Evolutionary conservation across 2,888 invertebrate genomes (phyloP).

Genomic region (Mythimna albipuncta): DNA sequence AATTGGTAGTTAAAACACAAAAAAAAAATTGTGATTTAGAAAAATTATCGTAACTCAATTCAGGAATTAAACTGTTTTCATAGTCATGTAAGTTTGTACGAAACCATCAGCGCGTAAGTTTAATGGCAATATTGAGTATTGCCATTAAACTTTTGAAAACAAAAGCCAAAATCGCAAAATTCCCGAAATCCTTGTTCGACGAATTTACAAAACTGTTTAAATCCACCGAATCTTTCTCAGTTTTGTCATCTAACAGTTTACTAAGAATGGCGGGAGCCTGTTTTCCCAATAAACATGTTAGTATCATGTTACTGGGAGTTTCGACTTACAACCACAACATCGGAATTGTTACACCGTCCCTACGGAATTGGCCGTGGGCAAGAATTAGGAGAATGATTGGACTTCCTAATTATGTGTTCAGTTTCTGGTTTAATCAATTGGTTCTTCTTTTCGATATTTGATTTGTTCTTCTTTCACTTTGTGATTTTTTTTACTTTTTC

Average conservation of each 20-base stretch:
- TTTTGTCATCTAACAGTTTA: slow-evolving; percentile 53
- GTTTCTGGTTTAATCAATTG: slow-evolving; percentile 27
- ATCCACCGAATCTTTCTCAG: slow-evolving; percentile 29
- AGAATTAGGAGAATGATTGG: slow-evolving; percentile 6
- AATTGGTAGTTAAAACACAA: too few relatives aligned
- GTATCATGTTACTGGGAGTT: slow-evolving; percentile 69
- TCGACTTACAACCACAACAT: slow-evolving; percentile 76
- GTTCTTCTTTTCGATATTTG: too few relatives aligned
- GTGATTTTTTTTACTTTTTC: too few relatives aligned
- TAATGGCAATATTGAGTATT: too few relatives aligned
- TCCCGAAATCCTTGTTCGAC: slow-evolving; percentile 12
- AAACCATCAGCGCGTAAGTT: too few relatives aligned
- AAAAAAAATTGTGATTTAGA: too few relatives aligned
- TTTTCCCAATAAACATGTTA: slow-evolving; percentile 75
- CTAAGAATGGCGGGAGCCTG: slow-evolving; percentile 65
- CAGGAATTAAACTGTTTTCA: too few relatives aligned
- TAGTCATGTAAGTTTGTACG: too few relatives aligned
- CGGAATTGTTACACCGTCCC: slow-evolving; percentile 62
- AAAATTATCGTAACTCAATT: too few relatives aligned
- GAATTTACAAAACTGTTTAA: slow-evolving; percentile 29
- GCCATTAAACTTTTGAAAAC: neutral
- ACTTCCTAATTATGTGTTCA: slow-evolving; percentile 46
- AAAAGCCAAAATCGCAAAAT: neutral
- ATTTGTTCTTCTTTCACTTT: too few relatives aligned
- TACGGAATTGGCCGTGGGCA: slow-evolving; percentile 40